These are phyloP conservation scores for Metallyticus violacea DNA, from an alignment of 2,888 invertebrate genomes.

Conservation along the genomic window DNA sequence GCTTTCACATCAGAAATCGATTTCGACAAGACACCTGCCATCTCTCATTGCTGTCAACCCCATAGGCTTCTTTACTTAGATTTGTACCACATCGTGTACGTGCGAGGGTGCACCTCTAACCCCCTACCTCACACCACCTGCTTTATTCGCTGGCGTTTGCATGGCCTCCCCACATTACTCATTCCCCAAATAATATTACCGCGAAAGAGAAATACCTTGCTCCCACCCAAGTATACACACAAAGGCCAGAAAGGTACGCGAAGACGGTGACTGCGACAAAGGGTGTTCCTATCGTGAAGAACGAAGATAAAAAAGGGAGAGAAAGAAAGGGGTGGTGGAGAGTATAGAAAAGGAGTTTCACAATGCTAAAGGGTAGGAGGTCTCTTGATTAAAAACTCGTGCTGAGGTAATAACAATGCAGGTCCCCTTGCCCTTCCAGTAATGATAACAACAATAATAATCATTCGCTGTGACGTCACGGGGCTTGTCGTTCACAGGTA, in stretches of 20 bases:
- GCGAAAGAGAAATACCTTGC: neutral
- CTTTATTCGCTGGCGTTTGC: slow-evolving; percentile 11
- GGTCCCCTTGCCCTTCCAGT: neutral
- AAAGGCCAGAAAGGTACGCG: too few species aligned
- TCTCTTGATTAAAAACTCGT: slow-evolving; percentile 8
- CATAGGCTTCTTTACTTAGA: too few species aligned
- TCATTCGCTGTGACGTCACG: neutral
- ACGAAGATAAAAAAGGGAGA: neutral
- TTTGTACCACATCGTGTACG: neutral
- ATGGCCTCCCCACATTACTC: slow-evolving; percentile 26
- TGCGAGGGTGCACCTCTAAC: neutral
- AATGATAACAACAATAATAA: neutral
- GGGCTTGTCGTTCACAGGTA: neutral
- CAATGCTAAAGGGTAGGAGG: neutral
- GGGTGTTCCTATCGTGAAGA: neutral
- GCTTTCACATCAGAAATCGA: neutral
- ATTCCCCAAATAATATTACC: slow-evolving; percentile 24
- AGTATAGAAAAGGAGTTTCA: neutral
- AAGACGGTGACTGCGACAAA: neutral
- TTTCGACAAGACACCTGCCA: neutral
- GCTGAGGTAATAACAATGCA: neutral
- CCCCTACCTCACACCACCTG: neutral
- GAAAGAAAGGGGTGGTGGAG: too few species aligned
- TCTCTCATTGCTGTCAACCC: neutral
- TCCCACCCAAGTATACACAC: neutral